These are phyloP conservation scores for Leptinotarsa texana DNA, from an alignment of 1,140 invertebrate genomes.

Conservation along the genomic window DNA sequence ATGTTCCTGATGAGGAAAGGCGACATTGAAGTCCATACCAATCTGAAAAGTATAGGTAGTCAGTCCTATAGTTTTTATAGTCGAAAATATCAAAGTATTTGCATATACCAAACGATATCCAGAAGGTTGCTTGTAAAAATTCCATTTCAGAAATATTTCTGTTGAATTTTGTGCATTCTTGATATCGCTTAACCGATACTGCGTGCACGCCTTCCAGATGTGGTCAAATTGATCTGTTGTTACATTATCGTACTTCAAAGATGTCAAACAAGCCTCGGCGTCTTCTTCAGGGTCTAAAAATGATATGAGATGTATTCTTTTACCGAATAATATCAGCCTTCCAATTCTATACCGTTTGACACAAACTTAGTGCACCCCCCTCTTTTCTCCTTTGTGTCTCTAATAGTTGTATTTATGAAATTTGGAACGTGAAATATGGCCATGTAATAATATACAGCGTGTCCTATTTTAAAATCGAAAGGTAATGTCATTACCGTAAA, in stretches of 20 bases:
- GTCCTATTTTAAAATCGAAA: too few relatives aligned
- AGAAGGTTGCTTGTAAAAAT: background rate
- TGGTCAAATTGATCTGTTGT: constrained; percentile 7
- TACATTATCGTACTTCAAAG: constrained; percentile 11
- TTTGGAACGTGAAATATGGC: too few relatives aligned
- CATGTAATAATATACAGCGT: too few relatives aligned
- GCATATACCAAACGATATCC: background rate
- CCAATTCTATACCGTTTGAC: background rate
- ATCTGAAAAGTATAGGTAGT: background rate
- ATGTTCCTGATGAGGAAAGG: background rate
- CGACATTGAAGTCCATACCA: background rate
- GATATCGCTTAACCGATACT: background rate
- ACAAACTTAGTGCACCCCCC: background rate
- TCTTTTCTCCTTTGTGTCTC: background rate
- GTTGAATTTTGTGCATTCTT: background rate
- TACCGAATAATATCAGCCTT: background rate
- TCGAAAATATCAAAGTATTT: background rate
- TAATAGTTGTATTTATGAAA: background rate
- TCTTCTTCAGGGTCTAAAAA: constrained; percentile 12
- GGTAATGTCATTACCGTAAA: too few relatives aligned
- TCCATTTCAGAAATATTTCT: background rate
- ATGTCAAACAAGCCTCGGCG: background rate
- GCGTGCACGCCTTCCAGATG: constrained; percentile 5
- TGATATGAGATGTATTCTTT: background rate
- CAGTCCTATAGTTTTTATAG: background rate